A percentile compares a stretch with the other conserved stretches of the same genome.
Evolutionary conservation across 2,888 invertebrate species (phyloP).

Genomic region (Acronicta psi): DNA sequence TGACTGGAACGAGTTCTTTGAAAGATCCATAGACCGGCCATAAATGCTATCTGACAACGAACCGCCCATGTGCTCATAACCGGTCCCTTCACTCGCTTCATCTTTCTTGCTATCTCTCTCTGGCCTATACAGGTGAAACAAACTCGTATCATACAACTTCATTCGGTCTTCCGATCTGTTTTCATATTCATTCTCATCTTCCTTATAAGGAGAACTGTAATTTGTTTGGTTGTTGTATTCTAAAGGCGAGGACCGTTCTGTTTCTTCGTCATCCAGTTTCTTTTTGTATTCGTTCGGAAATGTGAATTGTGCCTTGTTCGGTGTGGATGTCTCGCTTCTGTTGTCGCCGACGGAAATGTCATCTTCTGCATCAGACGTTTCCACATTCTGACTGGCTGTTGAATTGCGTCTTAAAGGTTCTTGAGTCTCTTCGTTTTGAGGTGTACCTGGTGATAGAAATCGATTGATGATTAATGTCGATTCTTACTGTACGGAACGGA

Average conservation of each 20-base stretch:
- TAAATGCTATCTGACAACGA: constrained; percentile 78
- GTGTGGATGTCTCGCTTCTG: constrained; percentile 80
- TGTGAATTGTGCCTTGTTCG: constrained; percentile 63
- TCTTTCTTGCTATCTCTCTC: constrained; percentile 76
- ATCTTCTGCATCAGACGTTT: constrained; percentile 77
- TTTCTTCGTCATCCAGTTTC: constrained; percentile 65
- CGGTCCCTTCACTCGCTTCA: constrained; percentile 63
- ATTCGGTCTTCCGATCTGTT: constrained; percentile 72
- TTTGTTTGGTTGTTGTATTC: constrained; percentile 74
- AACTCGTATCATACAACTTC: constrained; percentile 79
- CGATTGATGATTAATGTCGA: constrained; percentile 4
- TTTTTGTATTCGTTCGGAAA: constrained; percentile 63
- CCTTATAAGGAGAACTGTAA: constrained; percentile 80
- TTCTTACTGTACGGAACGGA: background rate
- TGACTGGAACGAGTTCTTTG: constrained; percentile 81
- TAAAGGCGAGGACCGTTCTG: constrained; percentile 69
- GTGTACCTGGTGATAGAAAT: constrained; percentile 64
- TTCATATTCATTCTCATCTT: constrained; percentile 78
- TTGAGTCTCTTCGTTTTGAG: constrained; percentile 69
- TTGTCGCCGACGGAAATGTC: constrained; percentile 85
- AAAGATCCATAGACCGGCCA: constrained; percentile 81
- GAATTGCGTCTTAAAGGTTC: constrained; percentile 65
- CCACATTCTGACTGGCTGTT: constrained; percentile 68
- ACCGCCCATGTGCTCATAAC: constrained; percentile 71
- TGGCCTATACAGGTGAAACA: constrained; percentile 80